phyloP scores from a whole-genome alignment of 2,113 vertebrate species.

The Pelvicachromis taeniatus region DNA sequence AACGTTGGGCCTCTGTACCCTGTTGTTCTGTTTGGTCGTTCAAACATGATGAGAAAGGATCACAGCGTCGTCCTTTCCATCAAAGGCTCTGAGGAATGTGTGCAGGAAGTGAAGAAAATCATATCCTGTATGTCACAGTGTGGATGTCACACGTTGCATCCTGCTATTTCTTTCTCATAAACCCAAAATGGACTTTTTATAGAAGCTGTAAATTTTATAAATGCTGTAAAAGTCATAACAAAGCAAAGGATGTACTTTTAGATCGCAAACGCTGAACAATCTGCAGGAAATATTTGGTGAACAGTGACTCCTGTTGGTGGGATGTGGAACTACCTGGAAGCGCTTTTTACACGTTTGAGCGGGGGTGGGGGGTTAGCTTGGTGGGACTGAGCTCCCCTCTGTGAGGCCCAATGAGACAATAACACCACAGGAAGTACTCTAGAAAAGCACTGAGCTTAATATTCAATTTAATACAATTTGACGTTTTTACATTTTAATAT shows the following conservation, averaged over 20 bases:
- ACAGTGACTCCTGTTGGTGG: background rate
- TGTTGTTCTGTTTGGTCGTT: rapidly evolving
- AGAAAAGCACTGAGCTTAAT: background rate
- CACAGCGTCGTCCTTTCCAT: background rate
- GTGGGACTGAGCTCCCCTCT: background rate
- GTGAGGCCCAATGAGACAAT: rapidly evolving
- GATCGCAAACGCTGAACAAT: background rate
- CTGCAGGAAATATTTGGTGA: rapidly evolving
- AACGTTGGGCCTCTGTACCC: background rate
- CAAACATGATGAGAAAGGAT: background rate
- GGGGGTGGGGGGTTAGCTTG: too few relatives aligned
- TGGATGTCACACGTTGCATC: background rate
- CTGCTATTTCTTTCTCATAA: background rate
- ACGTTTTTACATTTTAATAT: background rate
- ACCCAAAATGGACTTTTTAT: background rate
- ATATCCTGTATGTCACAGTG: rapidly evolving
- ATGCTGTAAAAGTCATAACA: rapidly evolving
- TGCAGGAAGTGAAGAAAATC: background rate
- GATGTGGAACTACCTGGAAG: background rate
- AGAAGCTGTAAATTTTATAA: background rate
- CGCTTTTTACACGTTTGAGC: background rate
- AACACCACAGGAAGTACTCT: background rate
- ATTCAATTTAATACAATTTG: rapidly evolving
- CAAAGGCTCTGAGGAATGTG: background rate
- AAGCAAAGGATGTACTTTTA: background rate